phyloP scores from a whole-genome alignment of 2,888 invertebrate species.

The Exephanes ischioxanthus region DNA sequence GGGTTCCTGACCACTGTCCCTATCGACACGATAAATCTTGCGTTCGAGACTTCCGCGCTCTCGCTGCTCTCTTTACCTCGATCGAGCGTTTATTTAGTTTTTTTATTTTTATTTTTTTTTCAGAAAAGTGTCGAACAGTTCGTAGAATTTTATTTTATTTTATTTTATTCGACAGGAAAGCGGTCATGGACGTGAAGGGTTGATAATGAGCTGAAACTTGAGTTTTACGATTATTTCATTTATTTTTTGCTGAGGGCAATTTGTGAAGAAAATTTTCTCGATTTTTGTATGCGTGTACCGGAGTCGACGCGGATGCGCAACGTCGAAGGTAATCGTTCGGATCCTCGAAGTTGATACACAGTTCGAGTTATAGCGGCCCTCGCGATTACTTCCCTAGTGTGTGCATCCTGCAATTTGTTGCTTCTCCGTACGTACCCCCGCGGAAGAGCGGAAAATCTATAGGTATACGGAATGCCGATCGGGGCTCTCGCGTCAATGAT shows the following conservation, averaged over 20 bases:
- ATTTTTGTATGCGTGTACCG: not conserved
- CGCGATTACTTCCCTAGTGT: constrained; percentile 33
- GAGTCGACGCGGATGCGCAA: not conserved
- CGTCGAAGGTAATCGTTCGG: constrained; percentile 23
- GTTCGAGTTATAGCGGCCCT: constrained; percentile 32
- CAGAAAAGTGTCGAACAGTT: not conserved
- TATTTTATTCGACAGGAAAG: not conserved
- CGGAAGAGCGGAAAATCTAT: constrained; percentile 23
- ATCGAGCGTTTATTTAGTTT: constrained; percentile 37
- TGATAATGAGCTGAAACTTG: not conserved
- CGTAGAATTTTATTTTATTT: not conserved
- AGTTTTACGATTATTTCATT: not conserved
- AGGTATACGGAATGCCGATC: constrained; percentile 17
- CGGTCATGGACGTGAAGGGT: not conserved
- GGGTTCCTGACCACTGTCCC: constrained; percentile 77
- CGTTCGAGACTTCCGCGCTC: constrained; percentile 61
- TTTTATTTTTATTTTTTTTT: constrained; percentile 28
- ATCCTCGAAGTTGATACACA: constrained; percentile 31
- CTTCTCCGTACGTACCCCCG: constrained; percentile 17
- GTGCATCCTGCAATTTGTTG: constrained; percentile 49
- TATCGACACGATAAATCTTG: constrained; percentile 80
- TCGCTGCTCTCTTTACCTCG: constrained; percentile 61
- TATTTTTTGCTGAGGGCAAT: constrained; percentile 3
- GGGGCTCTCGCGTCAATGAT: constrained; percentile 40
- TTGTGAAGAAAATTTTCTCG: not conserved